Percentiles rank a stretch among this genome's conserved stretches.
Conservation (phyloP, 2,797 vertebrate genomes). For the Nyctalus aviator region DNA sequence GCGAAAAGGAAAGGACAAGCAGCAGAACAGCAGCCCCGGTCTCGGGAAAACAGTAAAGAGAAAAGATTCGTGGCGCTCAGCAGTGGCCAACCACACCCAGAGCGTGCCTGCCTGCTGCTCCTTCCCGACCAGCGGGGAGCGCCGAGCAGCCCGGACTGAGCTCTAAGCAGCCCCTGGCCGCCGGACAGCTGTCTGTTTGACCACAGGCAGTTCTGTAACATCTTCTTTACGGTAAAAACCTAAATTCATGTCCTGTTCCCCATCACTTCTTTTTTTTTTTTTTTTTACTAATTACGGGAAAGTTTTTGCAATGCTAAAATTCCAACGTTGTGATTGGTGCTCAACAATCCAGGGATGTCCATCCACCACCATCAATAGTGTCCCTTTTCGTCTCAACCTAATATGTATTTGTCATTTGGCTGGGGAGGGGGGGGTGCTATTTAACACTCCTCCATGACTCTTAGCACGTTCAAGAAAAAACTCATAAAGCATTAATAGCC, state of each 20-base stretch:
- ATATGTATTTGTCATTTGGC: not conserved
- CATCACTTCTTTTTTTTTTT: no score
- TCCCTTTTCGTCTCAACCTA: not conserved
- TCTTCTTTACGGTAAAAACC: not conserved
- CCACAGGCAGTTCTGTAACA: not conserved
- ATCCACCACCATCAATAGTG: not conserved
- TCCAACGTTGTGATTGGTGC: fast-evolving
- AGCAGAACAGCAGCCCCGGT: not conserved
- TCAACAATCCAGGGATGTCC: no score
- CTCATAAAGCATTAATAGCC: not conserved
- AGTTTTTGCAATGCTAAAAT: no score
- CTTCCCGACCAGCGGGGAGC: not conserved
- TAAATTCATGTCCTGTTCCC: not conserved
- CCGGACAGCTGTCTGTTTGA: not conserved
- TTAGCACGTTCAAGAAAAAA: not conserved
- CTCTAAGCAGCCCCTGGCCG: fast-evolving
- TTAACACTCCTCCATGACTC: not conserved
- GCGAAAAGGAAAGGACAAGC: not conserved
- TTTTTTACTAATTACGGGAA: no score
- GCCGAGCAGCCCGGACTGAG: fast-evolving
- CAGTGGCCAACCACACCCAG: not conserved
- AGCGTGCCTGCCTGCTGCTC: not conserved
- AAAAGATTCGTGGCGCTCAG: not conserved
- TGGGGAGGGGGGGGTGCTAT: fast-evolving
- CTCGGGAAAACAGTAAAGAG: not conserved